phyloP scores from a whole-genome alignment of 2,797 vertebrate species.

The Bufotes viridis region DNA sequence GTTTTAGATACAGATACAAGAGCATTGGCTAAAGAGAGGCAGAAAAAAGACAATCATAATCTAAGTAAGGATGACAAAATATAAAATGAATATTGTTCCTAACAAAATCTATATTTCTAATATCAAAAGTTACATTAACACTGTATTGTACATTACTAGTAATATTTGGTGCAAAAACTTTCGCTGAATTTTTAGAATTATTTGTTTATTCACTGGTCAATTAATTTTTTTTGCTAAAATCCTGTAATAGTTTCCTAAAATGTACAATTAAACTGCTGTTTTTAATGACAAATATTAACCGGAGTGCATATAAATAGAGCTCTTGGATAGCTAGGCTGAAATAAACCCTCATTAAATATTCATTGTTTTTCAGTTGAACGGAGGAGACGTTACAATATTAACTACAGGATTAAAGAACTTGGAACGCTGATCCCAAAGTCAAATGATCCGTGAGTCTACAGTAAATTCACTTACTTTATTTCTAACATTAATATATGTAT shows the following conservation, averaged over 20 bases:
- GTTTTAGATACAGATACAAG: slow-evolving; percentile 88
- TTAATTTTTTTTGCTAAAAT: background rate
- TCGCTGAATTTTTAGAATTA: background rate
- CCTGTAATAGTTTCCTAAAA: background rate
- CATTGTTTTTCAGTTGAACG: slow-evolving; percentile 87
- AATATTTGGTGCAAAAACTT: background rate
- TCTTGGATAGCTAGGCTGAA: background rate
- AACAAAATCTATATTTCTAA: too few relatives aligned
- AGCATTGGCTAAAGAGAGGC: slow-evolving; percentile 93
- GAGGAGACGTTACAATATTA: slow-evolving; percentile 97
- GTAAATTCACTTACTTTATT: background rate
- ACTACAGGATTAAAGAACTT: slow-evolving; percentile 98
- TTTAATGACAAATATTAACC: background rate
- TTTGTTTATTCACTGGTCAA: background rate
- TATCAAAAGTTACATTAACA: background rate
- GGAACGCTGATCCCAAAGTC: slow-evolving; percentile 98
- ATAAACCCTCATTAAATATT: slow-evolving; percentile 4
- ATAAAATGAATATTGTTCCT: background rate
- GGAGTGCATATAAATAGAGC: background rate
- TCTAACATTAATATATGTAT: background rate
- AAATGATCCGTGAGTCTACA: slow-evolving; percentile 94
- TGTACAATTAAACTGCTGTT: background rate
- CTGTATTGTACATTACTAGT: background rate
- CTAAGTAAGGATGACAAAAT: slow-evolving; percentile 84
- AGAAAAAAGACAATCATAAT: slow-evolving; percentile 99